Conservation (phyloP, 2,113 vertebrate genomes). For the Cacatua alba region DNA sequence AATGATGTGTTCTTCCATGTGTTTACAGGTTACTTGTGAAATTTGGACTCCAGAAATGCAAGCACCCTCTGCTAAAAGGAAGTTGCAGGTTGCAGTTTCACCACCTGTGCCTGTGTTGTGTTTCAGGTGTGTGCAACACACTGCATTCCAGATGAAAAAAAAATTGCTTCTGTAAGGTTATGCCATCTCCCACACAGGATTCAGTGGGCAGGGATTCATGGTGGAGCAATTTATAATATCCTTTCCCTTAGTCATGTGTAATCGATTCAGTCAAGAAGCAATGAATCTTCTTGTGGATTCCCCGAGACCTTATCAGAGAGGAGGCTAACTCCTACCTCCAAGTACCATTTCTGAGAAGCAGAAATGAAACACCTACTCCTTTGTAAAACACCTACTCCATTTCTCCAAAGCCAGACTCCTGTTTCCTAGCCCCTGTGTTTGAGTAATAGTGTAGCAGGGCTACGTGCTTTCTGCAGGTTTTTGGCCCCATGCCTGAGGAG, state of each 20-base stretch:
- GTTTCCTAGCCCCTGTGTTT: neutral
- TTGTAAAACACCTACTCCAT: neutral
- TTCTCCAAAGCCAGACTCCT: neutral
- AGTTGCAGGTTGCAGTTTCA: neutral
- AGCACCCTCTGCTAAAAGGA: neutral
- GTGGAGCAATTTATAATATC: neutral
- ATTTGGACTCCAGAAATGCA: neutral
- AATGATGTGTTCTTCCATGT: fast-evolving
- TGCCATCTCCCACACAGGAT: neutral
- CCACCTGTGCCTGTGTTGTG: neutral
- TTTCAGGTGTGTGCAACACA: neutral
- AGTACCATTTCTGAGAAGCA: neutral
- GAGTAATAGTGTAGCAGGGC: neutral
- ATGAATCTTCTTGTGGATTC: neutral
- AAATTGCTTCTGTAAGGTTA: neutral
- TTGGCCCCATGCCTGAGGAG: neutral
- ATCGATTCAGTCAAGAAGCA: neutral
- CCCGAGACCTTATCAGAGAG: neutral
- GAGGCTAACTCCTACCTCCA: neutral
- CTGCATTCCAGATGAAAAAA: neutral
- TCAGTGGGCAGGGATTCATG: neutral
- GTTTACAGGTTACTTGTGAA: neutral
- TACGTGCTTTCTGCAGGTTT: neutral
- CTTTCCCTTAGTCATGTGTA: neutral
- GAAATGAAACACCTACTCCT: neutral